Base-by-base conservation (phyloP, 2,113 vertebrate species). In the Dicrurus megarhynchus region DNA sequence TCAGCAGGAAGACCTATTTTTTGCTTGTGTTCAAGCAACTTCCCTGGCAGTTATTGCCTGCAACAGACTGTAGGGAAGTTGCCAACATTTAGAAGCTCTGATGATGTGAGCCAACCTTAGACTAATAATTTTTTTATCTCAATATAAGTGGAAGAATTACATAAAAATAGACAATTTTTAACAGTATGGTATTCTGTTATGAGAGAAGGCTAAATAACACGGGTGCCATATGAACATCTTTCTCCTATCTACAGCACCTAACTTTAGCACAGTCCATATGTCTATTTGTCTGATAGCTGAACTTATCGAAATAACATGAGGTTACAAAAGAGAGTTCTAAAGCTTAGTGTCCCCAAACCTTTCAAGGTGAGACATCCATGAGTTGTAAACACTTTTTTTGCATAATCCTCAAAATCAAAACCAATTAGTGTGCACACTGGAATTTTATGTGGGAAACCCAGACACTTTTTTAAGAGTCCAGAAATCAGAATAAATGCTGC, bases 61-160 rank as follows among this genome's bases (percentile, higher is more conserved):
- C 96, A 98, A 98, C 98, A 98, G 98, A 98, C 98, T 98, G 98
- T 87, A 94, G 87, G 83, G 97, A 82, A 90, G 69, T 97, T 98
- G 98, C 98, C 98, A 98, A 97, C 97, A 98, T 98, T 98, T 97
- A 94, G 95, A 98, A 97, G 96, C 98, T 98, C 97, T 97, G 97
- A 97, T 98, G 97, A 97, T 98, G 97, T 60, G 98, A 98, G 98
- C 98, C 98, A 98, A 98, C 98, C 98, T 98, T 96, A 98, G 97
- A 97, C 97, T 98, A 98, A 98, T 98, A 98, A 98, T 98, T 98
- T 98, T 97, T 98, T 98, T 98, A 98, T 98, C 98, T 98, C 98
- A 98, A 97, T 98, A 97, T 98, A 98, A 97, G 98, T 98, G 97
- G 98, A 98, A 98, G 98, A 97, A 98, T 95, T 97, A 97, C 98